These are phyloP conservation scores for Varecia variegata DNA, from an alignment of 2,797 vertebrate genomes.

Conservation along the genomic window DNA sequence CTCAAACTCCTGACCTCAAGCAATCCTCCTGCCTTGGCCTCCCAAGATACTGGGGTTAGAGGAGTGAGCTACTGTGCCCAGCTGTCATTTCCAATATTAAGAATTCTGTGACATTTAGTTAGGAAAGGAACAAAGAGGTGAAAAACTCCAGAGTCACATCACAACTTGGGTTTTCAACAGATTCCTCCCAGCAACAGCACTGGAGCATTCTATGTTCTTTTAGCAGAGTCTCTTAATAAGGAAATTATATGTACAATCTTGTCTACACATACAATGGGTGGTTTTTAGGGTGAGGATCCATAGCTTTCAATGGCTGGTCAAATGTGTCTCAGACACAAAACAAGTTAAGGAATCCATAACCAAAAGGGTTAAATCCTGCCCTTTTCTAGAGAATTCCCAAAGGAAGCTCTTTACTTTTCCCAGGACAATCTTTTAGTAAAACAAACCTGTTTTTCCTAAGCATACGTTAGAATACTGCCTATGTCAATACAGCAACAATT, in stretches of 20 bases:
- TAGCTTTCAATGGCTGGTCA: neutral
- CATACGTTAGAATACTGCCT: neutral
- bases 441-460: neutral
- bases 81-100: neutral
- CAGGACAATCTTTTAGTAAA: slow-evolving; percentile 19
- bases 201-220: neutral
- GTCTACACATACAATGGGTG: neutral
- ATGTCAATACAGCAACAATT: neutral
- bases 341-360: neutral
- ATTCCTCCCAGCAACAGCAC: neutral
- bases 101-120: neutral
- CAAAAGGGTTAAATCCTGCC: neutral
- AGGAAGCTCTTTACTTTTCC: neutral
- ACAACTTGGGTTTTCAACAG: neutral
- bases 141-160: neutral
- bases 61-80: too few relatives aligned
- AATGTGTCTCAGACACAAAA: neutral
- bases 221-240: neutral
- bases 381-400: neutral
- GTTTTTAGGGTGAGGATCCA: neutral
- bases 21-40: too few relatives aligned
- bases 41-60: too few relatives aligned
- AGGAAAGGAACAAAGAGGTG: neutral
- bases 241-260: neutral
- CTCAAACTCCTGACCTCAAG: too few relatives aligned